Conservation (phyloP, 2,797 vertebrate species). For the Erpetoichthys calabaricus region DNA sequence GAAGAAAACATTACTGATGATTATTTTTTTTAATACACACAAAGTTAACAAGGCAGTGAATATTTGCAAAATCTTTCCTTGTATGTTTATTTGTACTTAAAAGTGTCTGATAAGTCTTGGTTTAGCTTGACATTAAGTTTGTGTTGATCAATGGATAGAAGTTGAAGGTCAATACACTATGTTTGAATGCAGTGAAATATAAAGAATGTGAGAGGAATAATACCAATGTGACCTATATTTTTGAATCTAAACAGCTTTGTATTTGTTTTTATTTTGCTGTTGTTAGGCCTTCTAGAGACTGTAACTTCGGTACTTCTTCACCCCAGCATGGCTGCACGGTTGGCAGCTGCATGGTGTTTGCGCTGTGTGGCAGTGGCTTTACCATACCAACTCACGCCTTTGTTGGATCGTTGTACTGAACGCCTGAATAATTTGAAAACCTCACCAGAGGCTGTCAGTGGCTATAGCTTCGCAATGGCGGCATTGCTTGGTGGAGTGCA, state of each 20-base stretch:
- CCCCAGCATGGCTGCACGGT: conserved; percentile 91
- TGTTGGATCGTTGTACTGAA: conserved; percentile 87
- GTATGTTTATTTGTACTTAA: not conserved
- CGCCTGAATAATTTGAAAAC: conserved; percentile 91
- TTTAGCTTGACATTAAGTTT: no score
- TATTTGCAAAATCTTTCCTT: not conserved
- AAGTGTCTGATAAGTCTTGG: no score
- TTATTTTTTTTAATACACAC: not conserved
- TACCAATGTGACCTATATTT: conserved; percentile 11
- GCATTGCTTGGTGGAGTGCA: conserved; percentile 88
- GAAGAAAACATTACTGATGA: no score
- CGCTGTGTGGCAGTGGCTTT: conserved; percentile 87
- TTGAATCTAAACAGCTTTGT: conserved; percentile 2
- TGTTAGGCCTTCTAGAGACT: conserved; percentile 79
- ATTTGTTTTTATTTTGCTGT: conserved; percentile 2
- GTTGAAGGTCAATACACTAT: no score
- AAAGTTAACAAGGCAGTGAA: not conserved
- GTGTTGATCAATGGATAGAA: no score
- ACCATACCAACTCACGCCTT: conserved; percentile 83
- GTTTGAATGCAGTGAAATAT: conserved; percentile 4
- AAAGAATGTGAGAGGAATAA: not conserved
- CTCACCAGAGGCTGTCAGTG: conserved; percentile 91
- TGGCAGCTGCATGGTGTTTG: conserved; percentile 89
- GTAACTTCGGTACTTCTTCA: conserved; percentile 91
- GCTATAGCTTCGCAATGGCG: conserved; percentile 96